Base-by-base conservation (phyloP, 1,140 invertebrate species). In the Acyrthosiphon pisum region DNA sequence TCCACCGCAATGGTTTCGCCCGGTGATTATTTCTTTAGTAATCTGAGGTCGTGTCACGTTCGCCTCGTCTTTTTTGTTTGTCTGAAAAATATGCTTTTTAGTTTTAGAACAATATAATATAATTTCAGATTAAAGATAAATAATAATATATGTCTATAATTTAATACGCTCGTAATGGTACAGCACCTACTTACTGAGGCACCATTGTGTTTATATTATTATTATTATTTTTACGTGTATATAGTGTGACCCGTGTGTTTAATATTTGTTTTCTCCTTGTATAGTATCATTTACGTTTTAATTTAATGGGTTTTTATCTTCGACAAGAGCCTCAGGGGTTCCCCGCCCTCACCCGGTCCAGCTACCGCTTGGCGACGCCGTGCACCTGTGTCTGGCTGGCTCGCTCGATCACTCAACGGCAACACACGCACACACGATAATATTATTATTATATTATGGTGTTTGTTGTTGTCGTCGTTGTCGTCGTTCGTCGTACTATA, bases 11-110 rank as follows among this genome's bases (percentile, higher is more conserved):
- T 56, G 81, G 91, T 93, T 93, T 93, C 91, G 91, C 9, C 81
- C 91, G 20, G 56, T 93, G 91, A 93, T 53, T 84, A 86, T 93
- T 93, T 93, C 91, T 93, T 93, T 93, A 93, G 91, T 93, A 93
- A 93, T 93, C 91, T 93, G 91, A 93, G 91, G 91, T 93, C 41
- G 41, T n/a, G n/a, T 41, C 91, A n/a, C 7, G 8, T n/a, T 41
- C 46, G 76, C 53, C 26, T 46, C 9, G 26, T 87, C 22, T 11
- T 3, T 18, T 50, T 88, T 88, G 44, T 88, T 50, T 88, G 35
- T 88, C 44, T 88, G 48, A n/a, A 53, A 48, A 88, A 88, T n/a
- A 88, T 48, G 20, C 20, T n/a, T 37, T 68, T 68, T 30, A 30
- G 26, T 68, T n/a, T 35, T 76, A 35, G 60, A 76, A 76, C 30